Evolutionary conservation across 2,888 invertebrate species (phyloP).

Genomic region (Fissipunctia ypsillon): DNA sequence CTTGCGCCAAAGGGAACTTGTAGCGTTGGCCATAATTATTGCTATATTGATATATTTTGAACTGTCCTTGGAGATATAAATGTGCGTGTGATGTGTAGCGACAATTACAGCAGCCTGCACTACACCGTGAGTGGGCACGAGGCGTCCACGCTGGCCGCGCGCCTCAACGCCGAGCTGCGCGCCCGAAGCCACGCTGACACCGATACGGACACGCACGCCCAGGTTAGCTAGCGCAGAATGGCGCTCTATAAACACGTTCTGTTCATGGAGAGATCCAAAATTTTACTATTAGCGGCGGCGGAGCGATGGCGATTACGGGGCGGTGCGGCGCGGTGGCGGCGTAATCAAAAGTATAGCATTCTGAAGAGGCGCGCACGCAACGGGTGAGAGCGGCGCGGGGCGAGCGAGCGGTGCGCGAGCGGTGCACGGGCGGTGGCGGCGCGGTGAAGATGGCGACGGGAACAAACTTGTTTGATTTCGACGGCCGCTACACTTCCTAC

Average conservation of each 20-base stretch:
- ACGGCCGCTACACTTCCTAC: no score
- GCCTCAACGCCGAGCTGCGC: slow-evolving; percentile 92
- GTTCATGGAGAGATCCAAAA: no score
- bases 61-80: slow-evolving; percentile 2
- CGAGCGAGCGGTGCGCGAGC: no score
- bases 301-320: no score
- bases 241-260: background rate
- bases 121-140: slow-evolving; percentile 96
- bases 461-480: no score
- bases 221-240: slow-evolving; percentile 65
- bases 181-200: slow-evolving; percentile 74
- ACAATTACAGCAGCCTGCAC: slow-evolving; percentile 86
- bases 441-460: no score
- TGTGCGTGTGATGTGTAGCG: slow-evolving; percentile 38
- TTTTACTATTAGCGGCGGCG: no score
- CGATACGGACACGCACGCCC: slow-evolving; percentile 73
- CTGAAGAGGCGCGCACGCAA: no score
- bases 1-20: background rate
- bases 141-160: slow-evolving; percentile 93
- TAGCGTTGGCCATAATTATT: slow-evolving; percentile 15
- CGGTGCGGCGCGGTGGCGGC: no score
- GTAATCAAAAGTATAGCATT: no score
- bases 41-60: background rate
- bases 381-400: no score
- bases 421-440: no score